phyloP scores from a whole-genome alignment of 2,888 invertebrate genomes.

The Thysanoteuthis rhombus region DNA sequence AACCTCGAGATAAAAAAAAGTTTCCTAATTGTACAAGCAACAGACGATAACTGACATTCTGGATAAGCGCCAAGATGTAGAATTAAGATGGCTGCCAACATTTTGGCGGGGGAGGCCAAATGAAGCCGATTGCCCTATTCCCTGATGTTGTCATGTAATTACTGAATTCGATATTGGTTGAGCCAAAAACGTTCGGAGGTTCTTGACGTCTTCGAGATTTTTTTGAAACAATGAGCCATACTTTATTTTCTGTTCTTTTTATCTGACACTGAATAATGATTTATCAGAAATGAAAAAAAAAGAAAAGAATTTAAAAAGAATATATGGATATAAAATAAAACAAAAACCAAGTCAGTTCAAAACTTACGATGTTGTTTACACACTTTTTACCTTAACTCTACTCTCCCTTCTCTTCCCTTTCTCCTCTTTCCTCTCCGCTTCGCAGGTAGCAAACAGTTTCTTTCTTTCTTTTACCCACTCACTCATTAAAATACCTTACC shows the following conservation, averaged over 20 bases:
- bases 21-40: background rate
- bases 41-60: background rate
- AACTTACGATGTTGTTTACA: no score
- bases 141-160: conserved; percentile 12
- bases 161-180: background rate
- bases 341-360: no score
- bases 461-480: no score
- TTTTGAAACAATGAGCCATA: background rate
- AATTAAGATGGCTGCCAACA: conserved; percentile 12
- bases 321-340: no score
- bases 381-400: no score
- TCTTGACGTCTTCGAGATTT: background rate
- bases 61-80: background rate
- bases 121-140: background rate
- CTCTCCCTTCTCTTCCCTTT: no score
- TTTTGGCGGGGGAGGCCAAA: background rate
- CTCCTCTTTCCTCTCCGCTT: no score
- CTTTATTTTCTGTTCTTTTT: background rate
- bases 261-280: background rate
- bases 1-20: background rate
- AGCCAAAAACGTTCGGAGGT: background rate
- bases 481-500: no score
- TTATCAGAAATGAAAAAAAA: background rate
- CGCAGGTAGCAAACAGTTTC: no score
- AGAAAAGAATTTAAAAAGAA: no score